phyloP scores from a whole-genome alignment of 1,140 invertebrate species.

The Drosophila pseudoobscura region DNA sequence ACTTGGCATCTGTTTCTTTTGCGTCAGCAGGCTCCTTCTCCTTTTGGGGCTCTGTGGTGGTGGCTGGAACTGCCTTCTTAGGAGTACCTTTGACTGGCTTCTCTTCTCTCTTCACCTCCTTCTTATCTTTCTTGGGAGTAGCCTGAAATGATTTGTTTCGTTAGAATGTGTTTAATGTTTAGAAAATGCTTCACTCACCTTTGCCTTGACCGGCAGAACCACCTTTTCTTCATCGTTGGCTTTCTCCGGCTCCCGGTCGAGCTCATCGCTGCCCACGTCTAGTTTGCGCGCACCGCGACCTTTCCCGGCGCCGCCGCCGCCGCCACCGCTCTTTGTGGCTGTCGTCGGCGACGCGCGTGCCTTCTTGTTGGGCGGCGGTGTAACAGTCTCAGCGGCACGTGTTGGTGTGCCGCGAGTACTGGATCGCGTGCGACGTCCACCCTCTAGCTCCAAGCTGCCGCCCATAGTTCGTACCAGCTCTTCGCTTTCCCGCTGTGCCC shows the following conservation, averaged over 20 bases:
- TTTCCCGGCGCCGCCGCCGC: constrained; percentile 11
- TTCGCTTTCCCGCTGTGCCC: constrained; percentile 77
- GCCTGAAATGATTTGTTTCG: constrained; percentile 13
- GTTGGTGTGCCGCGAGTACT: constrained; percentile 78
- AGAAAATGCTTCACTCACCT: constrained; percentile 31
- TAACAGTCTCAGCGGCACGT: constrained; percentile 47
- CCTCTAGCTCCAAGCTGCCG: constrained; percentile 71
- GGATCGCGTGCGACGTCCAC: constrained; percentile 74
- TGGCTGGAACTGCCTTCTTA: neutral
- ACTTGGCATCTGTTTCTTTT: constrained; percentile 27
- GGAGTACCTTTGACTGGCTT: constrained; percentile 35
- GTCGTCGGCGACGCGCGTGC: constrained; percentile 66
- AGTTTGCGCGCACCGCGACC: constrained; percentile 76
- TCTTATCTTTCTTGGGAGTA: constrained; percentile 55
- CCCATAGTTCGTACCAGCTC: constrained; percentile 79
- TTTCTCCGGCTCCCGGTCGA: constrained; percentile 48
- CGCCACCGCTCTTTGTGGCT: constrained; percentile 50
- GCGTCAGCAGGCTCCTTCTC: constrained; percentile 13
- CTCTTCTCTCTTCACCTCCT: constrained; percentile 43
- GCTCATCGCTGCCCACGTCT: constrained; percentile 54
- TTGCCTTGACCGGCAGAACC: constrained; percentile 35
- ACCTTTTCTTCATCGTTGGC: constrained; percentile 11
- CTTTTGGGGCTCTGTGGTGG: constrained; percentile 13
- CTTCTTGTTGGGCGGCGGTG: constrained; percentile 80
- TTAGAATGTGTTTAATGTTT: constrained; percentile 1